These are phyloP conservation scores for Dyspetes luteomarginatus DNA, from an alignment of 2,888 invertebrate species.

Conservation along the genomic window DNA sequence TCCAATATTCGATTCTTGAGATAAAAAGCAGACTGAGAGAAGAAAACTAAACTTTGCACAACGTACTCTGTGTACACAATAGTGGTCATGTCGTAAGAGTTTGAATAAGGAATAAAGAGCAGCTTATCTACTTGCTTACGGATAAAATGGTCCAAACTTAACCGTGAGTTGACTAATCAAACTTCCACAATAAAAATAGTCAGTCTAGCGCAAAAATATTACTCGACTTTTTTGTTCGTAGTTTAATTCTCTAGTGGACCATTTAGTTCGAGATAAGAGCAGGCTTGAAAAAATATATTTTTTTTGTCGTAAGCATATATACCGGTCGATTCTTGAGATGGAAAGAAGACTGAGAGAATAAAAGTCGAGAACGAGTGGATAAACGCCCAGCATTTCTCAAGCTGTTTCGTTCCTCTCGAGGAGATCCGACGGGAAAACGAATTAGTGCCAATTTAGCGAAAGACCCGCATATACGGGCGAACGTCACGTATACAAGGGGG, in stretches of 20 bases:
- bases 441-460: constrained; percentile 72
- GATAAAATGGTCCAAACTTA: no score
- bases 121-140: no score
- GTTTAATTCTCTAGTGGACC: neutral
- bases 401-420: constrained; percentile 48
- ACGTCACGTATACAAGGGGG: constrained; percentile 50
- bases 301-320: constrained; percentile 9
- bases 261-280: neutral
- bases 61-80: no score
- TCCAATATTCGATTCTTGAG: no score
- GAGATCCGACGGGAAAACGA: constrained; percentile 69
- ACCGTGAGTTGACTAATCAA: no score
- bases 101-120: no score
- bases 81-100: no score
- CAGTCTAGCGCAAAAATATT: no score
- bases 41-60: no score
- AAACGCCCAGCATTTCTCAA: constrained; percentile 58
- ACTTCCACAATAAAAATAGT: no score
- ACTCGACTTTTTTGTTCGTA: no score
- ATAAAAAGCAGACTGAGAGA: no score
- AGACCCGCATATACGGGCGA: constrained; percentile 63
- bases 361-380: constrained; percentile 51
- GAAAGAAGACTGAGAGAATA: neutral
- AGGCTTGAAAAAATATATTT: neutral
- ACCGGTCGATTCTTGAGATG: constrained; percentile 9